Evolutionary conservation across 2,888 invertebrate genomes (phyloP).

Genomic region (Leptinotarsa rubiginosa): DNA sequence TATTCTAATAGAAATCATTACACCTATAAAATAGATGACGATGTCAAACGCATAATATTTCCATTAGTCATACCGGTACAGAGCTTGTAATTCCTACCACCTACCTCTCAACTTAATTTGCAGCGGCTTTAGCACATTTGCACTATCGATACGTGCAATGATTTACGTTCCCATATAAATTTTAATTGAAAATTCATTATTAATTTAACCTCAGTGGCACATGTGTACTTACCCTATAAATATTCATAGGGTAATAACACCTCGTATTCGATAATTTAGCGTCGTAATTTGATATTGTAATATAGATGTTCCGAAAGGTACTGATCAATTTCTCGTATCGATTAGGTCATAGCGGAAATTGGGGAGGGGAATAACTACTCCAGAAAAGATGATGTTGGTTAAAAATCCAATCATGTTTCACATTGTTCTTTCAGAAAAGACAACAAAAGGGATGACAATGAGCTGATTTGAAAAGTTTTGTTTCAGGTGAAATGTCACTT

Average conservation of each 20-base stretch:
- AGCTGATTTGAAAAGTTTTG: no score
- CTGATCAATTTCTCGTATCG: not conserved
- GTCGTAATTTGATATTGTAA: conserved; percentile 16
- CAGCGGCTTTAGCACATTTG: conserved; percentile 25
- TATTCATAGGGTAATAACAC: conserved; percentile 39
- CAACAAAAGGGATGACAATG: no score
- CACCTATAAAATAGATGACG: not conserved
- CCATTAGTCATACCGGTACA: conserved; percentile 11
- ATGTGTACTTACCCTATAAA: conserved; percentile 33
- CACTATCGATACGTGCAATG: conserved; percentile 23
- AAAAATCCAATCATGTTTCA: no score
- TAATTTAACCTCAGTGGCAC: conserved; percentile 34
- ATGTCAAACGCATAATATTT: conserved; percentile 5
- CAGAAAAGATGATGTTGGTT: no score
- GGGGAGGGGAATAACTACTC: not conserved
- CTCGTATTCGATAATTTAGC: conserved; percentile 29
- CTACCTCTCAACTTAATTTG: conserved; percentile 21
- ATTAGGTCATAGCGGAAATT: not conserved
- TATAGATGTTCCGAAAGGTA: not conserved
- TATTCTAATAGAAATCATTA: not conserved
- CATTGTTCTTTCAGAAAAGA: no score
- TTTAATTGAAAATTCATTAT: conserved; percentile 40
- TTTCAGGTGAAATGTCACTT: no score
- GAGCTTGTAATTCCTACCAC: conserved; percentile 12
- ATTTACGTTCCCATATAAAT: conserved; percentile 34